Conservation (phyloP, 2,888 invertebrate species). For the Leptothorax acervorum region DNA sequence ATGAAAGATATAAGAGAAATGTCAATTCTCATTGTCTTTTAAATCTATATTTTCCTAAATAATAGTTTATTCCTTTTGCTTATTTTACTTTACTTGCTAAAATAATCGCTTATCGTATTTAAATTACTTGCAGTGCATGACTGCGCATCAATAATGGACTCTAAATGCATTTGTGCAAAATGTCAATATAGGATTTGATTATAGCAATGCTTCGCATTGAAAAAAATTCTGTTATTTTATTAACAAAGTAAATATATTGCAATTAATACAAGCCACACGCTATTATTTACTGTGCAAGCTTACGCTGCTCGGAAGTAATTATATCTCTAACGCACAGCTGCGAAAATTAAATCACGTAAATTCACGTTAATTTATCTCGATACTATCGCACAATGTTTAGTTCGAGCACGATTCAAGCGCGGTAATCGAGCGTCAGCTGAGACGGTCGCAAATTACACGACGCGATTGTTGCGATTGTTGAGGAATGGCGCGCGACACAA, state of each 20-base stretch:
- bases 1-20: neutral
- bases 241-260: neutral
- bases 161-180: neutral
- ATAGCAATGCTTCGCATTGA: neutral
- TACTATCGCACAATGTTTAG: conserved; percentile 17
- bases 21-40: neutral
- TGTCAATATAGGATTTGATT: neutral
- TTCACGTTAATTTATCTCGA: conserved; percentile 12
- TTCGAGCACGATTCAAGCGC: conserved; percentile 33
- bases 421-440: conserved; percentile 25
- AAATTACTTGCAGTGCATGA: neutral
- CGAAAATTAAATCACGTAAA: conserved; percentile 11
- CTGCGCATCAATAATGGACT: neutral
- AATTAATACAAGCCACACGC: conserved; percentile 9
- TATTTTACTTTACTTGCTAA: neutral
- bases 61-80: neutral
- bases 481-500: conserved; percentile 49
- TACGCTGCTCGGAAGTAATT: neutral
- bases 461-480: conserved; percentile 46
- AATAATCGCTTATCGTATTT: neutral
- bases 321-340: neutral
- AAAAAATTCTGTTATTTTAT: neutral
- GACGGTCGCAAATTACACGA: conserved; percentile 40
- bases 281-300: neutral
- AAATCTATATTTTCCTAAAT: neutral